Base-by-base conservation (phyloP, 2,113 vertebrate species). In the Pygathrix nemaeus region DNA sequence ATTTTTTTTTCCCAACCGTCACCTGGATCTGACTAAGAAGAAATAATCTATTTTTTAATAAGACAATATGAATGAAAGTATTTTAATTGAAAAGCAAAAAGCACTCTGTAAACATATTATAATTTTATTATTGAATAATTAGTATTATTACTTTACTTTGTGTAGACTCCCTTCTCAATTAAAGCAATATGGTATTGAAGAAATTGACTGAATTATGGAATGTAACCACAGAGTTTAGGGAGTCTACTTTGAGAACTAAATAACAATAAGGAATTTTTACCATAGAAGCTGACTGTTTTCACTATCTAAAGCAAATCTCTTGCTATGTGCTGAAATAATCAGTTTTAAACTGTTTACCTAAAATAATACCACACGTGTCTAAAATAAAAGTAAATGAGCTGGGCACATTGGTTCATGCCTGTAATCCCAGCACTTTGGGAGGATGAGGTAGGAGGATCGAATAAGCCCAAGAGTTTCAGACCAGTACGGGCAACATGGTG, bases 311-410 rank as follows among this genome's bases (percentile, higher is more conserved):
- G 25, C 16, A 14, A 30, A 40, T 55, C 5, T 85, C 38, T 57
- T 80, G 32, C 4, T 52, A 61, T 61, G 45, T 16, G n/a, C 85
- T 90, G 20, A 93, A 45, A 88, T 45, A 45, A 93, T 52, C 59
- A 66, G 59, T 82, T 96, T 95, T 91, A 94, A 92, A 93, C 43
- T 50, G 20, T 70, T 35, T 35, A 20, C 55, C 72, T 92, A 75
- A 95, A 96, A 50, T 90, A 84, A 52, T 23, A 94, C 50, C 57
- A 90, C 90, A 66, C 70, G 2, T 38, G 6, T 92, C 40, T 78
- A 68, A 93, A 95, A 30, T 80, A 89, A 83, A 9, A 86, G 68
- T n/a, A 92, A 90, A 75, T 40, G 73, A 64, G 61, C 27, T 12
- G 27, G 59, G 61, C 27, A 64, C 61, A 30, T 1, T 64, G 61